Conservation (phyloP, 1,140 invertebrate genomes). For the Eupristina koningsbergeri region DNA sequence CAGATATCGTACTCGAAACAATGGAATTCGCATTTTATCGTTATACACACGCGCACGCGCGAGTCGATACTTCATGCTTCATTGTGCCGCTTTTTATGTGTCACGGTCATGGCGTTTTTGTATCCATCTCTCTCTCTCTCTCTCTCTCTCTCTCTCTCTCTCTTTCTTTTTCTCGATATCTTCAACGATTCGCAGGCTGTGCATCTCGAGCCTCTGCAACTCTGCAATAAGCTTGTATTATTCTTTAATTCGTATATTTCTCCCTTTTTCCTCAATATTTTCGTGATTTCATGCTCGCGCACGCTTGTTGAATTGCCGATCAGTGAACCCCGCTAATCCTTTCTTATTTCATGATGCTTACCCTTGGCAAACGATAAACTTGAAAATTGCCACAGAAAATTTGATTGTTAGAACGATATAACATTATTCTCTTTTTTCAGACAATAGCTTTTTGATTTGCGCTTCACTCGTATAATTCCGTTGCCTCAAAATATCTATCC, state of each 20-base stretch:
- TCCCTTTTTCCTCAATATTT: not conserved
- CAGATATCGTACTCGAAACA: slow-evolving; percentile 62
- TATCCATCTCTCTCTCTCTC: slow-evolving; percentile 27
- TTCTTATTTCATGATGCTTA: not conserved
- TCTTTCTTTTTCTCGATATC: too few relatives aligned
- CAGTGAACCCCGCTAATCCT: too few relatives aligned
- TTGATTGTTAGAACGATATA: not conserved
- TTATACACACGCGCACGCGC: slow-evolving; percentile 1
- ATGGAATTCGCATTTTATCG: slow-evolving; percentile 58
- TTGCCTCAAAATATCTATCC: too few relatives aligned
- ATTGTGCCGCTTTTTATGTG: slow-evolving; percentile 54
- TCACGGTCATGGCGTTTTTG: slow-evolving; percentile 59
- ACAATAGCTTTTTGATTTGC: too few relatives aligned
- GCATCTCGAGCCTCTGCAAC: not conserved
- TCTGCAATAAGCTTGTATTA: not conserved
- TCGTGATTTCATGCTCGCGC: not conserved
- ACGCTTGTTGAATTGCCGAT: not conserved
- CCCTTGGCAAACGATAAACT: not conserved
- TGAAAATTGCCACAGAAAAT: not conserved
- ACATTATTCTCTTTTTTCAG: not conserved
- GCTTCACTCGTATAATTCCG: too few relatives aligned
- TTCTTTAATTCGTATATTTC: not conserved
- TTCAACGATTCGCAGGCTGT: not conserved
- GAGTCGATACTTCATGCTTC: slow-evolving; percentile 11
- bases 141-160: not conserved